Evolutionary conservation across 2,888 invertebrate genomes (phyloP), one percentile per base, ranked within the genome.

Genomic region (Phasia obesa): DNA sequence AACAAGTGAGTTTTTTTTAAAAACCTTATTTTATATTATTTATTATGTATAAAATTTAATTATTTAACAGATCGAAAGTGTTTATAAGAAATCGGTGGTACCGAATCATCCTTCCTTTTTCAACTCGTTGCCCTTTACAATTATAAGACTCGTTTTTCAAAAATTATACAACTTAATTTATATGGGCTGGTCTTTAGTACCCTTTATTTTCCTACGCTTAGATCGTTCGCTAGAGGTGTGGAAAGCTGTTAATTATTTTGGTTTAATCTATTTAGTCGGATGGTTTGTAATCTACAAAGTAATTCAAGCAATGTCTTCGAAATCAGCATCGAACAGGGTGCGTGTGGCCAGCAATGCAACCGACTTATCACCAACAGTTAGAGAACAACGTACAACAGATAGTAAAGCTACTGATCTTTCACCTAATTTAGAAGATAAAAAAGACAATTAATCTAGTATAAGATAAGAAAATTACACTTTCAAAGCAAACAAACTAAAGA

Each of bases 141-240:
- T 92, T 7, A 51, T 93, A 0, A 88, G 94, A 4, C 94, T 94
- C 89, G 86, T 94, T 0, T 42, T 95, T 4, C 91, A 95, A 0
- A 95, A 96, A 88, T 87, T 93, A 0, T 97, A 97, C 88, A 95
- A 96, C 0, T 93, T 95, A 53, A 92, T 96, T 9, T 96, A 95
- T 86, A 96, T 97, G 95, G 97, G 97, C 9, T 97, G 96, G 93
- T 95, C 95, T 86, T 91, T 97, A 53, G 92, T 94, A 11, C 95
- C 96, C 0, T 97, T 97, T 87, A 94, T 94, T 51, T 92, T 95
- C 4, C 93, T 97, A 82, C 94, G 94, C 4, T 95, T 93, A 86
- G 91, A 93, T 0, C 94, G 94, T 85, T 97, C 96, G 93, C 93
- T 93, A 91, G 89, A 88, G 0, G 93, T 95, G 0, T 95, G 94